phyloP scores from a whole-genome alignment of 2,888 invertebrate species.

The Eupithecia dodoneata region DNA sequence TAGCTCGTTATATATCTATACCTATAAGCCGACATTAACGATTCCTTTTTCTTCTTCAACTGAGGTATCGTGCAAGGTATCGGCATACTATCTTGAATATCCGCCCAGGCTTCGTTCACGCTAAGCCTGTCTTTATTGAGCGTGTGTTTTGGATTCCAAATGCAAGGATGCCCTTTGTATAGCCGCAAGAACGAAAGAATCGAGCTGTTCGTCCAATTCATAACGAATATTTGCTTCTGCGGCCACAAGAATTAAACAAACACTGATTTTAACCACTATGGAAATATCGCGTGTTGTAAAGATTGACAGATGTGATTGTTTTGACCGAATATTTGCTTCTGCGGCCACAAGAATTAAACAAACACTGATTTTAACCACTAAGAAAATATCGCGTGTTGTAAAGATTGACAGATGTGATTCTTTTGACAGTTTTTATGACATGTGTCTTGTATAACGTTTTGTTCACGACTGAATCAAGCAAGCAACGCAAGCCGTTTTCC shows the following conservation, averaged over 20 bases:
- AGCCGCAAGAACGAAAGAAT: slow-evolving; percentile 27
- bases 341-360: background rate
- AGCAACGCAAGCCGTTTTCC: slow-evolving; percentile 3
- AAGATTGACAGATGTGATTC: background rate
- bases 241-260: background rate
- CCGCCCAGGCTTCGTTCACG: slow-evolving; percentile 35
- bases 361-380: background rate
- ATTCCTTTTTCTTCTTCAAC: slow-evolving; percentile 43
- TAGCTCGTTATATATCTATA: background rate
- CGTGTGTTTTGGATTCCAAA: slow-evolving; percentile 39
- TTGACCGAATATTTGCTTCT: background rate
- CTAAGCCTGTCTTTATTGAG: slow-evolving; percentile 20
- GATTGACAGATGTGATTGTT: background rate
- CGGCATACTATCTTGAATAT: slow-evolving; percentile 33
- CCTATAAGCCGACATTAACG: slow-evolving; percentile 41
- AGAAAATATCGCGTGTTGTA: background rate
- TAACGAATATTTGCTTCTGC: background rate
- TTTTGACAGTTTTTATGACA: background rate
- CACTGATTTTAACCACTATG: background rate
- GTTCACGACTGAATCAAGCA: slow-evolving; percentile 5
- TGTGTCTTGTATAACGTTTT: background rate
- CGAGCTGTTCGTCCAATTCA: slow-evolving; percentile 29
- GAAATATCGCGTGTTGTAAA: background rate
- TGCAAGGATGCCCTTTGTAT: slow-evolving; percentile 35
- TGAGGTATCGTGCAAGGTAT: slow-evolving; percentile 33